Evolutionary conservation across 2,797 vertebrate genomes (phyloP).

Genomic region (Helarctos malayanus): DNA sequence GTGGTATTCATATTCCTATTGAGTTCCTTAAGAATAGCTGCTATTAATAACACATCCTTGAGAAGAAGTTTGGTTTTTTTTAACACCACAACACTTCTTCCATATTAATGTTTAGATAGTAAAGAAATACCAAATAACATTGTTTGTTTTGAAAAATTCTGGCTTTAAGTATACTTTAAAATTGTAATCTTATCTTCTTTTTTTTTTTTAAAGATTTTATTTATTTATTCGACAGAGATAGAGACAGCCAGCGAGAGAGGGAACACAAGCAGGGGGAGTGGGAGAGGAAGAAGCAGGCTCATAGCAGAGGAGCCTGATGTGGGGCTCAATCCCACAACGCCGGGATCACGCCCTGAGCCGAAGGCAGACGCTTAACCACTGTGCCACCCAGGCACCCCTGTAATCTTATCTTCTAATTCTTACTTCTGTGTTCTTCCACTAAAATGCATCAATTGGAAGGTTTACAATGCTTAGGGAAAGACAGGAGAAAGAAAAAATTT

Average conservation of each 20-base stretch:
- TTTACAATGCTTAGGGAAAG: constrained; percentile 42
- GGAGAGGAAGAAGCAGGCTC: too few species aligned
- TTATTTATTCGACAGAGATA: too few species aligned
- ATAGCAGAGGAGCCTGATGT: too few species aligned
- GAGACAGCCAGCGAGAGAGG: too few species aligned
- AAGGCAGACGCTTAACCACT: too few species aligned
- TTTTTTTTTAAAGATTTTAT: too few species aligned
- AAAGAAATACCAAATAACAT: neutral
- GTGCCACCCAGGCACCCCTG: neutral
- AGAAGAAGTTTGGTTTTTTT: neutral
- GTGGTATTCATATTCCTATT: neutral
- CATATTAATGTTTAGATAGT: neutral
- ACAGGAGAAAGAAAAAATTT: neutral
- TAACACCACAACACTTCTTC: neutral
- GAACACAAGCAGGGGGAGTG: too few species aligned
- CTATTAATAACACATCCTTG: constrained; percentile 19
- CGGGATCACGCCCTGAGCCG: too few species aligned
- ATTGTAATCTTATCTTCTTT: neutral
- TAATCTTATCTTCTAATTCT: neutral
- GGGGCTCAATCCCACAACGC: too few species aligned
- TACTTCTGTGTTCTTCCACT: neutral
- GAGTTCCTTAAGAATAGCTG: neutral
- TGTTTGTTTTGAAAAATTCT: constrained; percentile 5
- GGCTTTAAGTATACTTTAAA: constrained; percentile 46
- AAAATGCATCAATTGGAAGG: neutral